Percentiles rank a stretch among this genome's conserved stretches.
Conservation (phyloP, 1,140 invertebrate species). For the Fopius arisanus region DNA sequence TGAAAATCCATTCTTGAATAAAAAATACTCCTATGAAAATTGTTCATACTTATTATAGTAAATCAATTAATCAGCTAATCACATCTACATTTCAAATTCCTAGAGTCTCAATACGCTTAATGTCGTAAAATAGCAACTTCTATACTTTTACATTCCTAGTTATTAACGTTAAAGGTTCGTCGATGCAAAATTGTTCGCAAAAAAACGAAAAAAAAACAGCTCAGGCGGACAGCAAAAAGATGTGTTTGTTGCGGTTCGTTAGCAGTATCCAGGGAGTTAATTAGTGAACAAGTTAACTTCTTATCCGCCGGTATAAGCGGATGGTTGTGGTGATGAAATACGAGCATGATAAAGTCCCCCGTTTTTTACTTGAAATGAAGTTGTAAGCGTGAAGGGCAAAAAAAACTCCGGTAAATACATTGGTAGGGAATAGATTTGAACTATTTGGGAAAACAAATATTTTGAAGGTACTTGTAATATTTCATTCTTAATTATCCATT, state of each 20-base stretch:
- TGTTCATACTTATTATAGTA: too few species aligned
- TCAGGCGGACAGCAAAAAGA: slow-evolving; percentile 39
- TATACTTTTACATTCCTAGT: too few species aligned
- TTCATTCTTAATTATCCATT: too few species aligned
- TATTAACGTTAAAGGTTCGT: too few species aligned
- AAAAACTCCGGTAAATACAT: too few species aligned
- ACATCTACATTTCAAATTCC: background rate
- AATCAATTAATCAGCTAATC: too few species aligned
- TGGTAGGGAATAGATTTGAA: too few species aligned
- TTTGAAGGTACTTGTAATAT: too few species aligned
- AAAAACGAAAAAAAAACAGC: slow-evolving; percentile 26
- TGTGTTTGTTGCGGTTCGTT: slow-evolving; percentile 57
- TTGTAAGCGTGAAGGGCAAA: slow-evolving; percentile 19
- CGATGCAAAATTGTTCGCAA: slow-evolving; percentile 5
- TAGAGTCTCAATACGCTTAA: background rate
- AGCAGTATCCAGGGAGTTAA: slow-evolving; percentile 58
- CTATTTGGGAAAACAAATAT: too few species aligned
- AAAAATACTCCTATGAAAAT: background rate
- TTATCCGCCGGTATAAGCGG: slow-evolving; percentile 57
- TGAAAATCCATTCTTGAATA: too few species aligned
- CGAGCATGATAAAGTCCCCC: slow-evolving; percentile 58
- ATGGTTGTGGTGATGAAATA: slow-evolving; percentile 59
- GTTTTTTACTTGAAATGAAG: slow-evolving; percentile 27
- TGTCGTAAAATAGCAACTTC: background rate
- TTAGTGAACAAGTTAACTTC: slow-evolving; percentile 64